Percentiles rank a stretch among this genome's conserved stretches.
Conservation (phyloP, 2,113 vertebrate genomes). For the Zosterops japonicus region DNA sequence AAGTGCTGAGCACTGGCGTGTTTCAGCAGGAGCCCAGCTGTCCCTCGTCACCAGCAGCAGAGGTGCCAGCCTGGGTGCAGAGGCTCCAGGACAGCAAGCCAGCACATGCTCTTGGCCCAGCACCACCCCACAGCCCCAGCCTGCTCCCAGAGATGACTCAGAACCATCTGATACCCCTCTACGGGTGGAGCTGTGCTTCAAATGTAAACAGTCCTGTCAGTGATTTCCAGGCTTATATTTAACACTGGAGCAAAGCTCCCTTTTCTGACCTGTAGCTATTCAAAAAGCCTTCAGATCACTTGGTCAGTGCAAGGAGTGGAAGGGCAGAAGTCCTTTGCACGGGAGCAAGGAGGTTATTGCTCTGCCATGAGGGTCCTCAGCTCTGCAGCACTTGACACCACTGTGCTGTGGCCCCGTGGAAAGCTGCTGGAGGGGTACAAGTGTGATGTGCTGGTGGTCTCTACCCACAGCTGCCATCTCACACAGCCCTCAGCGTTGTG, state of each 20-base stretch:
- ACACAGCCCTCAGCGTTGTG: not conserved
- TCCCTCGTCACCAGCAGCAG: not conserved
- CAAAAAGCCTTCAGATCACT: not conserved
- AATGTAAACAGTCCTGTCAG: not conserved
- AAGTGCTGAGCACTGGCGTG: not conserved
- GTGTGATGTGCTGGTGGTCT: not conserved
- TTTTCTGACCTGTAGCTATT: not conserved
- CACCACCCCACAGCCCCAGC: not conserved
- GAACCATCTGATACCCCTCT: not conserved
- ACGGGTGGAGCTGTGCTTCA: not conserved
- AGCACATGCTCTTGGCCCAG: not conserved
- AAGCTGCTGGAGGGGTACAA: not conserved
- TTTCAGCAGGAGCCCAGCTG: not conserved
- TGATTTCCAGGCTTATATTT: not conserved
- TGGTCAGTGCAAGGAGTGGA: not conserved
- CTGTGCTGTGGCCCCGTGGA: fast-evolving
- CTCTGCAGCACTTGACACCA: not conserved
- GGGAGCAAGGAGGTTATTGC: not conserved
- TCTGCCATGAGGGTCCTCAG: not conserved
- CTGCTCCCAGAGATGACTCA: not conserved
- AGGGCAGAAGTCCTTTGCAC: not conserved
- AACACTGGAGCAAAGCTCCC: not conserved
- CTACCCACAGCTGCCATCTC: not conserved
- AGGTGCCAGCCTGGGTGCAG: not conserved
- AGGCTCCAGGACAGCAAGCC: not conserved